phyloP scores from a whole-genome alignment of 2,113 vertebrate species.

The Eudyptes chrysolophus region DNA sequence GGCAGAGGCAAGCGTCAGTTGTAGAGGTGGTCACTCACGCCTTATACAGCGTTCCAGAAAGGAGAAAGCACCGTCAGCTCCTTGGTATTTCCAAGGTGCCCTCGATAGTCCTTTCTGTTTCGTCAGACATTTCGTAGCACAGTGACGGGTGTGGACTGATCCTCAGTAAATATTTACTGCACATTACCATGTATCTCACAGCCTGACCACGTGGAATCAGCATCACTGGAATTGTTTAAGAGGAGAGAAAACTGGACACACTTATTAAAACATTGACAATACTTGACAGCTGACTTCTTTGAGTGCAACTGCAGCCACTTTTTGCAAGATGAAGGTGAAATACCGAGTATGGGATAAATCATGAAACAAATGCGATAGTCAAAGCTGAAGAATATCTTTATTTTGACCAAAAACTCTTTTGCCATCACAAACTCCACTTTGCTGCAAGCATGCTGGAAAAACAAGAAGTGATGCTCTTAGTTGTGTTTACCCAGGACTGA shows the following conservation, averaged over 20 bases:
- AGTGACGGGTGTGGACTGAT: background rate
- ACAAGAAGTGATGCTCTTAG: background rate
- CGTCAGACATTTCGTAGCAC: background rate
- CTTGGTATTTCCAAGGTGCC: too few species aligned
- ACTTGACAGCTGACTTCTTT: background rate
- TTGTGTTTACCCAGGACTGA: background rate
- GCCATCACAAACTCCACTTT: background rate
- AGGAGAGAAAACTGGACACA: background rate
- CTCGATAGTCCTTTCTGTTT: fast-evolving
- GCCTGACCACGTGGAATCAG: background rate
- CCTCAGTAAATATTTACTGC: background rate
- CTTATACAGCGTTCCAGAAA: fast-evolving
- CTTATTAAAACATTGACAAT: background rate
- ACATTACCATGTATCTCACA: fast-evolving
- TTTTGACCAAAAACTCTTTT: background rate
- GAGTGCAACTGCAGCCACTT: background rate
- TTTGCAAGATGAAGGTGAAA: background rate
- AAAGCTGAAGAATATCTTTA: background rate
- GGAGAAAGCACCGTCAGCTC: fast-evolving
- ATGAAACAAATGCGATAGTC: fast-evolving
- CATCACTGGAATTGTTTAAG: too few species aligned
- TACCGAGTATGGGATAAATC: background rate
- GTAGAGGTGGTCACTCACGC: too few species aligned
- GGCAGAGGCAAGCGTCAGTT: too few species aligned
- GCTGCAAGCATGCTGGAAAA: too few species aligned